Conservation (phyloP, 2,797 vertebrate species). For the Bradypus variegatus region DNA sequence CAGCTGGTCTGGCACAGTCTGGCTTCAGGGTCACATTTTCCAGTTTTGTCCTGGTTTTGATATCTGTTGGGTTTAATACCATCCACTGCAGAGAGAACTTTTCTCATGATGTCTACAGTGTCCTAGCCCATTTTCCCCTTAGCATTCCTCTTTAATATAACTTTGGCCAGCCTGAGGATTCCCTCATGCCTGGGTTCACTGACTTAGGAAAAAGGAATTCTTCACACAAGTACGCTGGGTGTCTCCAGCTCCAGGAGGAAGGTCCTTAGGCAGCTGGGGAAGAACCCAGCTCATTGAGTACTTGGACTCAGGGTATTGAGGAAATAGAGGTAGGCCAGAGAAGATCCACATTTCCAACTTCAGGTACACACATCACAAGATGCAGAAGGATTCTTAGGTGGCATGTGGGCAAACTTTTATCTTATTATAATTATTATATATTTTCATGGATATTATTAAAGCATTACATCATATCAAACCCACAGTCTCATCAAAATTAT, state of each 20-base stretch:
- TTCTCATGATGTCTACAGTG: background rate
- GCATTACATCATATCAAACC: background rate
- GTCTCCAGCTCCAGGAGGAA: background rate
- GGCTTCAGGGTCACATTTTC: conserved; percentile 20
- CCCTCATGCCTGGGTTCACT: background rate
- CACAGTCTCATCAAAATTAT: background rate
- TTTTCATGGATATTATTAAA: conserved; percentile 32
- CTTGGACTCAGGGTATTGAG: background rate
- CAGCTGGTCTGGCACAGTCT: background rate
- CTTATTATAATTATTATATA: background rate
- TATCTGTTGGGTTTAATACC: background rate
- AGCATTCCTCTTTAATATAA: conserved; percentile 1
- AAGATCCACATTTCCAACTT: background rate
- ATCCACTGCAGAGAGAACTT: background rate
- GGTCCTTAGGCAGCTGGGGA: background rate
- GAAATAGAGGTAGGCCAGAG: background rate
- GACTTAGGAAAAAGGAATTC: conserved; percentile 11
- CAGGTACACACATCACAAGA: background rate
- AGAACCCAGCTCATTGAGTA: background rate
- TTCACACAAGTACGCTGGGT: background rate
- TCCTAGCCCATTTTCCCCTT: background rate
- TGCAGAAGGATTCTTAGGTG: background rate
- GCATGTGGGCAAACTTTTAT: background rate
- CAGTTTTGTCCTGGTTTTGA: conserved; percentile 12
- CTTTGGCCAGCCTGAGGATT: background rate